Base-by-base conservation (phyloP, 2,888 invertebrate species). In the Xestia xanthographa region DNA sequence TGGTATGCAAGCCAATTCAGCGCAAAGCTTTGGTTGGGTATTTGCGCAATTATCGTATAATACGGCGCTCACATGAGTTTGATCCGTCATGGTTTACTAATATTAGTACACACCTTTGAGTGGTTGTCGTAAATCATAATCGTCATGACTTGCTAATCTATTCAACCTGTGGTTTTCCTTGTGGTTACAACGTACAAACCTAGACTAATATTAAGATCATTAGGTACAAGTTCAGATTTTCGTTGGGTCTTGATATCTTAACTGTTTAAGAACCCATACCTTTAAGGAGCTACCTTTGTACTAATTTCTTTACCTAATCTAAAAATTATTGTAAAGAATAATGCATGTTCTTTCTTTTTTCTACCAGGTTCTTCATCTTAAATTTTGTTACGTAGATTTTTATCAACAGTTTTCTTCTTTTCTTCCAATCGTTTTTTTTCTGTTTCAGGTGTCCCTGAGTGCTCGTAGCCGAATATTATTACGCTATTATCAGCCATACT, bases 31-130 rank as follows among this genome's bases (percentile, higher is more conserved):
- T 56, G 48, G 26, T 34, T 72, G 63, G 41, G 45, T 48, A 70
- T 72, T 60, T 66, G 26, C 60, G 22, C 41, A 83, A 67, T 75
- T 70, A 80, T 70, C 43, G 43, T 70, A 84, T 43, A 34, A 43
- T 77, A 77, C 26, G n/a, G 53, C 38, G 20, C 45, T 72, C 72
- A 76, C 81, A 20, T 65, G 56, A 67, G 60, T 29, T 38, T 60
- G 26, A 76, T 56, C 72, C 12, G 60, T 41, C 70, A 80, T 63
- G 66, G 12, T 67, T 70, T 75, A 70, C 50, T 56, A 53, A 53
- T 29, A 29, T 20, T 5, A 34, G 5, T 11, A 75, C 45, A 75
- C 63, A 69, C 62, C 41, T 72, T 67, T 45, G n/a, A 62, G 48
- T 71, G 26, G 1, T 53, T 75, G 34, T 41, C 34, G 58, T 83